Conservation (phyloP, 2,113 vertebrate species). For the Enhydra lutris region DNA sequence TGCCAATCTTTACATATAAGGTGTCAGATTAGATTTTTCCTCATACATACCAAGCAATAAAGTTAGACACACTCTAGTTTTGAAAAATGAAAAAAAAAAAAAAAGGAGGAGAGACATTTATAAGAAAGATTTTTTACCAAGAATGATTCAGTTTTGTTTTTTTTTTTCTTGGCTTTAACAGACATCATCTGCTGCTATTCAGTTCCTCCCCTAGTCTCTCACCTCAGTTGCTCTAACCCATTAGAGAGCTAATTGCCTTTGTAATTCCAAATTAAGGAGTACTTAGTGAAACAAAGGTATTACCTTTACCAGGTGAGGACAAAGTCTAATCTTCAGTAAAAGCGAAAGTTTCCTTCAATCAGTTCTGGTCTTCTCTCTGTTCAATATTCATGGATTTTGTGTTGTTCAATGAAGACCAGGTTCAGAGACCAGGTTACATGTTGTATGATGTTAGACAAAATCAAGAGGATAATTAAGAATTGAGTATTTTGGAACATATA, state of each 20-base stretch:
- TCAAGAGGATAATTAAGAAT: constrained; percentile 38
- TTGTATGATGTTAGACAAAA: not conserved
- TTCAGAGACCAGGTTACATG: not conserved
- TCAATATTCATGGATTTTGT: not conserved
- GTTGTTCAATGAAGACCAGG: not conserved
- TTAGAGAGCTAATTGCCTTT: constrained; percentile 71
- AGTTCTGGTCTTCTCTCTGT: not conserved
- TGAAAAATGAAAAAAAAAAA: not conserved
- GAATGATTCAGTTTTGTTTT: not conserved
- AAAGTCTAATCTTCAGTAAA: not conserved
- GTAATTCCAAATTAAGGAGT: constrained; percentile 66
- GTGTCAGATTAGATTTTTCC: not conserved
- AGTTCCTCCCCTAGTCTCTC: not conserved
- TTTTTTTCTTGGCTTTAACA: not conserved
- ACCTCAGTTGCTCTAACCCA: constrained; percentile 58
- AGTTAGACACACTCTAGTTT: not conserved
- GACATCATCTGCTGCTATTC: constrained; percentile 11
- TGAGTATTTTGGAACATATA: not conserved
- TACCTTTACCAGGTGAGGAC: constrained; percentile 47
- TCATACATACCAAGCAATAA: not conserved
- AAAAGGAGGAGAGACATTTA: not conserved
- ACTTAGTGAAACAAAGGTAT: constrained; percentile 46
- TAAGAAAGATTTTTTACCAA: not conserved
- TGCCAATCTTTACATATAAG: not conserved
- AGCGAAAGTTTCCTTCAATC: not conserved